These are phyloP conservation scores for Musca domestica DNA, from an alignment of 1,140 invertebrate genomes.

Conservation along the genomic window DNA sequence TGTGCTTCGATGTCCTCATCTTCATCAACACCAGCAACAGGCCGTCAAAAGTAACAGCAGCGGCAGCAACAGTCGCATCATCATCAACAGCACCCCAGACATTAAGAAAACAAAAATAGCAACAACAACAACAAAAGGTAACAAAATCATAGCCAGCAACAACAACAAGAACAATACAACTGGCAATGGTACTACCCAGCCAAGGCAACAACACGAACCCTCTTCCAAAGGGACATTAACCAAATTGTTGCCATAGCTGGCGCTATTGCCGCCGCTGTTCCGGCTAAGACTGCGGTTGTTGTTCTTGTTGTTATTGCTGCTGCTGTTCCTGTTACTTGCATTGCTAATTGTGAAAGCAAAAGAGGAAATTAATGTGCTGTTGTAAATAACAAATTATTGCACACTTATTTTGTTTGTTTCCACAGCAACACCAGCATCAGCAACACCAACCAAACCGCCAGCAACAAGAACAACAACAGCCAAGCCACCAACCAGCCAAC, in stretches of 20 bases:
- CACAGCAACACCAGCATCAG: not conserved
- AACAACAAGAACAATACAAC: too few relatives aligned
- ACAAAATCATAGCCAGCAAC: not conserved
- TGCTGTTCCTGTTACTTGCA: constrained; percentile 3
- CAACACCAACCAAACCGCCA: not conserved
- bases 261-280: not conserved
- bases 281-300: not conserved
- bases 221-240: not conserved
- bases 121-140: constrained; percentile 5
- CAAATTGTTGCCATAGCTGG: not conserved
- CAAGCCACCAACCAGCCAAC: not conserved
- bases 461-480: not conserved
- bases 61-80: not conserved
- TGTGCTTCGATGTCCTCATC: not conserved
- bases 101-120: not conserved
- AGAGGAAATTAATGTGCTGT: constrained; percentile 20
- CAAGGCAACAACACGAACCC: not conserved
- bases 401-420: constrained; percentile 22
- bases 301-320: not conserved
- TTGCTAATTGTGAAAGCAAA: constrained; percentile 22
- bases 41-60: too few relatives aligned
- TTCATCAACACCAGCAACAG: not conserved
- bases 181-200: too few relatives aligned
- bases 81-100: not conserved
- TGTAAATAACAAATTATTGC: constrained; percentile 23